Evolutionary conservation across 2,888 invertebrate genomes (phyloP), one percentile per base, ranked within the genome.

Genomic region (Rosalia funebris): DNA sequence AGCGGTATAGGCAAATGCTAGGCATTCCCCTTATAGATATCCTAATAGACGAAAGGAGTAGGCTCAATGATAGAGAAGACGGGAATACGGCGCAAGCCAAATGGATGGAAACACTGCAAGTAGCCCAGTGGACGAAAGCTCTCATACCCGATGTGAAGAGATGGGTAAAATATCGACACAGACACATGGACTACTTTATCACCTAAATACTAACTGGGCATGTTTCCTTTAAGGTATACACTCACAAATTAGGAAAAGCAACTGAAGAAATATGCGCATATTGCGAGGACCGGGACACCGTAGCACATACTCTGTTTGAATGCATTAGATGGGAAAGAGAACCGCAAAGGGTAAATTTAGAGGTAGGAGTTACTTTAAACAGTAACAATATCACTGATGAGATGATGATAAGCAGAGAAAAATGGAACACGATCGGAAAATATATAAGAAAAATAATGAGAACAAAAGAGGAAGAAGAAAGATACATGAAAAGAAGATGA

Each of bases 251-350:
- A 25, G 45, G 31, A 1, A 60, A 52, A 39, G 25, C 11, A 17
- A 25, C 16, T 11, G 19, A 14, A 9, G 12, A 17, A 20, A 36
- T 16, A 1, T 54, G 59, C 39, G 15, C 11, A 19, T 55, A 48
- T 16, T 62, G 59, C 47, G 42, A 34, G 10, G 9, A 50, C 9
- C n/a, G n/a, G 17, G 59, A 55, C 37, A 42, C 32, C 5, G 44
- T 50, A 9, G 52, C 47, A 14, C 39, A 50, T 11, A 50, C 50
- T 9, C 20, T 58, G 58, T 36, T 32, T 10, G 2, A 48, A 46
- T 12, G 19, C 46, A 16, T 31, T 34, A 14, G 17, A 20, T 15
- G 39, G 3, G 25, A 25, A 25, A 25, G 3, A 3, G 25, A 25
- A 3, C 3, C 4, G 9, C 25, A 25, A 25, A 3, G 25, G 25